Evolutionary conservation across 2,113 vertebrate species (phyloP), one percentile per base, ranked within the genome.

Genomic region (Aldabrachelys gigantea): DNA sequence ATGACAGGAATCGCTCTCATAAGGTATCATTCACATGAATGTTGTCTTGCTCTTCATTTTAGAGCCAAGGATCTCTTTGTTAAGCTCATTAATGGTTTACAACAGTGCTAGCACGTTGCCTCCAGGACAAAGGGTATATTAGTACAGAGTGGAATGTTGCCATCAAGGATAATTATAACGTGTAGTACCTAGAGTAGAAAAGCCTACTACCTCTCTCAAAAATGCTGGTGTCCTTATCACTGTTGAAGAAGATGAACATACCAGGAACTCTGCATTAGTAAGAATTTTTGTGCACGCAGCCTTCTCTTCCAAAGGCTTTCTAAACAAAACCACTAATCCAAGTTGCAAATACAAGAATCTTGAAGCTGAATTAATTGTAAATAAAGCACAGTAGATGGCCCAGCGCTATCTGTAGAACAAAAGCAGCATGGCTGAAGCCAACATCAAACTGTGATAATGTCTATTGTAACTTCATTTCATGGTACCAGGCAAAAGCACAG

Each of bases 101-200:
- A 91, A 52, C 16, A 65, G 4, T 3, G 35, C 5, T 19, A 84
- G 44, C 69, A 47, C 27, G 84, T 31, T 97, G 44, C 41, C 78
- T 22, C 54, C 49, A 85, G 79, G 31, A 54, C 62, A 82, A 53
- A 13, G 21, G 7, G 2, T 25, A 2, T 17, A 10, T 88, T 25
- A 29, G 24, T 14, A 41, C 52, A 80, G 65, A 35, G 87, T 38
- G 84, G 38, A 38, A 62, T 49, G 94, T 88, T 53, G 14, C 78
- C 90, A 89, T 49, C 76, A 59, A 14, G 57, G 35, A 57, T 59
- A 86, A 86, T 2, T 25, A n/a, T 0, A 2, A 7, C 4, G 8
- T 87, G 54, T 31, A 83, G 75, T 13, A 91, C 12, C 3, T 53
- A 7, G 0, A 0, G 25, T 9, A 49, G 35, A 87, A 88, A 53